Conservation (phyloP, 2,113 vertebrate species). For the Sturnus vulgaris region DNA sequence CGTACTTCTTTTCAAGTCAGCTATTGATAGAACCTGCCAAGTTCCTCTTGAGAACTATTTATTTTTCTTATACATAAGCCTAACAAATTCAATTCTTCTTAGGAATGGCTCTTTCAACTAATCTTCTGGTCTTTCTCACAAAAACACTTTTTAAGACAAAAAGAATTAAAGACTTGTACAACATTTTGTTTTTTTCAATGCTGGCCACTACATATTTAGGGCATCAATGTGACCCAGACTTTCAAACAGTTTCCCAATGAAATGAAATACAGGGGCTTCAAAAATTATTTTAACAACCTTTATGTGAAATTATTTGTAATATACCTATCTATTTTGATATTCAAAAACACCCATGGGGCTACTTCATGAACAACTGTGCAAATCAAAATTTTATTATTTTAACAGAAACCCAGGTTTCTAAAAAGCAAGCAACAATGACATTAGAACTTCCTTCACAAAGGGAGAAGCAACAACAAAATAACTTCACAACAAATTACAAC, state of each 20-base stretch:
- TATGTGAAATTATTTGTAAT: background rate
- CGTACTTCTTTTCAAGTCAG: background rate
- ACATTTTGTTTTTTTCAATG: background rate
- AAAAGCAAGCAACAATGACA: background rate
- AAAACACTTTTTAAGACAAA: background rate
- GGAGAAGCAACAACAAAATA: background rate
- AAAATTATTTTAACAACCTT: background rate
- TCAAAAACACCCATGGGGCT: rapidly evolving
- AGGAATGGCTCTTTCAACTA: background rate
- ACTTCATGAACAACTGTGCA: background rate
- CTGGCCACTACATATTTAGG: background rate
- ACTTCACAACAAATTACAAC: background rate
- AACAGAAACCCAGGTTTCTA: background rate
- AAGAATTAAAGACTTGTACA: background rate
- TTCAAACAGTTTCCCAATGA: background rate
- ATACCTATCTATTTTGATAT: background rate
- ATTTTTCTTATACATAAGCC: background rate
- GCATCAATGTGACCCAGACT: background rate
- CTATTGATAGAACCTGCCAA: background rate
- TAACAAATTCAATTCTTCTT: background rate
- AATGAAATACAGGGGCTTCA: background rate
- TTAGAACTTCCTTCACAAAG: background rate
- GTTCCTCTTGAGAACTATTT: background rate
- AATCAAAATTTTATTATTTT: background rate
- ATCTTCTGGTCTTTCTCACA: background rate